Percentiles rank a stretch among this genome's conserved stretches.
These are phyloP conservation scores for Athene noctua DNA, from an alignment of 2,113 vertebrate species.

Conservation along the genomic window DNA sequence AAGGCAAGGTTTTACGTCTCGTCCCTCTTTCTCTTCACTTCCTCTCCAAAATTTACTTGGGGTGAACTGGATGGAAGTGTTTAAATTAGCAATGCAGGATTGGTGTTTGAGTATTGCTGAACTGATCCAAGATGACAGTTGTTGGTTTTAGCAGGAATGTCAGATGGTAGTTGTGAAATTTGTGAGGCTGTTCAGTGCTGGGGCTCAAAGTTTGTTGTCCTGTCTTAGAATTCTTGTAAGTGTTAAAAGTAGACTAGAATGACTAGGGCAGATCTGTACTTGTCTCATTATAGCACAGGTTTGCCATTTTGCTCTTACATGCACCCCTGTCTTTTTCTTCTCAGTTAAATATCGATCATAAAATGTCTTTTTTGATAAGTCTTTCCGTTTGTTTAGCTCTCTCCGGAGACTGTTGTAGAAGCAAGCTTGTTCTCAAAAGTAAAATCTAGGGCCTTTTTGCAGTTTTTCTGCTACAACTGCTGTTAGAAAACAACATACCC, in stretches of 20 bases:
- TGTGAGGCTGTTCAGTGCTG: background rate
- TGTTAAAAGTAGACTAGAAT: background rate
- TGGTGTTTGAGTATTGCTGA: background rate
- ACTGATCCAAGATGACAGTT: background rate
- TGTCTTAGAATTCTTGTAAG: background rate
- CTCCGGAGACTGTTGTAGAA: background rate
- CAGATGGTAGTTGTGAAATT: background rate
- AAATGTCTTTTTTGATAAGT: background rate
- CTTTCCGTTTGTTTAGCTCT: background rate
- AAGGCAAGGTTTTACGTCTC: constrained; percentile 74
- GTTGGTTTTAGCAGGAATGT: background rate
- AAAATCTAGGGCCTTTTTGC: background rate
- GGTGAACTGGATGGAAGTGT: background rate
- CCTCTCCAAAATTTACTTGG: background rate
- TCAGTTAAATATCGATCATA: background rate
- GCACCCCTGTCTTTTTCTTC: background rate
- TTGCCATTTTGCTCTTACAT: background rate
- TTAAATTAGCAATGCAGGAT: background rate
- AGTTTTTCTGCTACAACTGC: background rate
- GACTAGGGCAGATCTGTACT: background rate
- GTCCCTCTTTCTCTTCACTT: background rate
- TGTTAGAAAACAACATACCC: background rate
- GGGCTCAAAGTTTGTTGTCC: background rate
- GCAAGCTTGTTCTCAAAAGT: background rate
- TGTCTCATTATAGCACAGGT: background rate